Conservation (phyloP, 1,140 invertebrate species). For the Drosophila pallidifrons region DNA sequence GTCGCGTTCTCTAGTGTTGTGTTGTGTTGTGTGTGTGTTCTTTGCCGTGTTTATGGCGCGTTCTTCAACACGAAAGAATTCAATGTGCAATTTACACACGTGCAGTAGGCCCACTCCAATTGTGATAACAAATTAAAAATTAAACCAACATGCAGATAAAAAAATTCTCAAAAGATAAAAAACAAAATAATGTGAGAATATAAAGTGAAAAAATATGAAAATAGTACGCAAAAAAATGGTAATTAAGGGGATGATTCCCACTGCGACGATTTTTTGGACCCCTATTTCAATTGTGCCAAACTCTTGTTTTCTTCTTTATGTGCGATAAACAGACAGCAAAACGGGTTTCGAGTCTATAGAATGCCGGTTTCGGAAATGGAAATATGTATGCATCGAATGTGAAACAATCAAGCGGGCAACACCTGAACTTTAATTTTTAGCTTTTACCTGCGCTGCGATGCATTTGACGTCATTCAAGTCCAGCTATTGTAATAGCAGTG, state of each 20-base stretch:
- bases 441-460: conserved; percentile 43
- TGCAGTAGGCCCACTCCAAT: not conserved
- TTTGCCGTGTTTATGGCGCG: conserved; percentile 50
- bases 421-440: conserved; percentile 32
- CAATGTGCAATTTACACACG: conserved; percentile 32
- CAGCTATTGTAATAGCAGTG: conserved; percentile 1
- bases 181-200: conserved; percentile 11
- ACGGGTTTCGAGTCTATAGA: conserved; percentile 64
- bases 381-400: conserved; percentile 40
- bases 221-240: not conserved
- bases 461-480: conserved; percentile 46
- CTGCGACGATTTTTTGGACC: conserved; percentile 13
- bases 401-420: conserved; percentile 42
- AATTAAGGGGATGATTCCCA: conserved; percentile 9
- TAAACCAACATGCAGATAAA: not conserved
- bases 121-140: conserved; percentile 21
- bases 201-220: conserved; percentile 3
- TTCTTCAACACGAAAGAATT: conserved; percentile 39
- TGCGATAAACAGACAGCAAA: conserved; percentile 27
- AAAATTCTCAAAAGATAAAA: conserved; percentile 2
- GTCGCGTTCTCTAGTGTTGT: conserved; percentile 11
- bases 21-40: conserved; percentile 48
- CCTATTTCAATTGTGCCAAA: conserved; percentile 31
- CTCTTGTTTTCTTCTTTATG: conserved; percentile 41
- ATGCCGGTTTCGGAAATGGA: conserved; percentile 58